Base-by-base conservation (phyloP, 2,113 vertebrate genomes). In the Eulacestoma nigropectus region DNA sequence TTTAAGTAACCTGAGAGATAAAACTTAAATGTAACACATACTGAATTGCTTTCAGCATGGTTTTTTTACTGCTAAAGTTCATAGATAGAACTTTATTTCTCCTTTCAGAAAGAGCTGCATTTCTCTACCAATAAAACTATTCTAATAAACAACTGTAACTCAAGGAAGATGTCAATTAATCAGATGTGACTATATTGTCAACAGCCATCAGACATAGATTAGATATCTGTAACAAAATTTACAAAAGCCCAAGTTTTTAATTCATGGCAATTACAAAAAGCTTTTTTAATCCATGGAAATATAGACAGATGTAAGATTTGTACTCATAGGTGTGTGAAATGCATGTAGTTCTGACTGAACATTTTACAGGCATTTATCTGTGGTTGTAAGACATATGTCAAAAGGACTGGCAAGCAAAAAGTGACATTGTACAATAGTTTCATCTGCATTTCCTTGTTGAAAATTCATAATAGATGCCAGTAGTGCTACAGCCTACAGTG, bases 1-100 rank as follows among this genome's bases (percentile, higher is more conserved):
- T 14, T 79, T 76, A 97, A 41, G 30, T 81, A 70, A 86, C 41
- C 32, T 82, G n/a, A 90, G 95, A 95, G 95, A 91, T 10, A 83
- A 95, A 74, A 85, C 13, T 55, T n/a, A 90, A 83, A 27, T 33
- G 21, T n/a, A 39, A 10, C 10, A 47, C 4, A 67, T 41, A 76
- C 26, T 70, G 1, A 74, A 30, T 84, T 63, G 9, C 26, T 83
- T 84, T 67, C 81, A 67, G 7, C 41, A 46, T 44, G 5, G 5
- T 1, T 37, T 84, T 65, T 78, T 90, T 82, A 75, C 11, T 12
- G 12, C 29, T 89, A 67, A 77, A 95, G 10, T 6, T 56, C 30
- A 23, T 23, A 89, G 57, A 69, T 32, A 92, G 14, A 89, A 85
- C 4, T 57, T 62, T 26, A 42, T 42, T 3, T 42, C 22, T 37